Percentiles rank a stretch among this genome's conserved stretches.
Evolutionary conservation across 2,888 invertebrate species (phyloP).

Genomic region (Sarcophaga rosellei): DNA sequence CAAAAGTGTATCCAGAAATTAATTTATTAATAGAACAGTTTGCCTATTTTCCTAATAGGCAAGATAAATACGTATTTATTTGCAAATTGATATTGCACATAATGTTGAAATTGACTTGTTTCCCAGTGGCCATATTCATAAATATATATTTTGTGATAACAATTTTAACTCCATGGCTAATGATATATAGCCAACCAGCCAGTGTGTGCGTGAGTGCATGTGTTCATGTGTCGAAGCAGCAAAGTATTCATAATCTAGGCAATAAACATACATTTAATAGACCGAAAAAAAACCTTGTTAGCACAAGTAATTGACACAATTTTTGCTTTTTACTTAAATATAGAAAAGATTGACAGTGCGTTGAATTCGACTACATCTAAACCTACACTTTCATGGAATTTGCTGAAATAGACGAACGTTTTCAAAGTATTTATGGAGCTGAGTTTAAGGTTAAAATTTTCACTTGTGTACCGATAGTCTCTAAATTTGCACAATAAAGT

Average conservation of each 20-base stretch:
- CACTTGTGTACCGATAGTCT: no score
- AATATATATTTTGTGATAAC: background rate
- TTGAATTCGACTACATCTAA: no score
- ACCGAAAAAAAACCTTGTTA: conserved; percentile 24
- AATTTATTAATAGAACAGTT: background rate
- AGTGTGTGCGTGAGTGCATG: background rate
- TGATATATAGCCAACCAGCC: background rate
- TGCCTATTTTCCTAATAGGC: background rate
- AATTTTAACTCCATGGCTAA: background rate
- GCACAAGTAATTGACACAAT: conserved; percentile 48
- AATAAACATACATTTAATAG: conserved; percentile 31
- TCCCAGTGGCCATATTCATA: conserved; percentile 35
- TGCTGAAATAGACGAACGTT: no score
- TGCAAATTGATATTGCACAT: conserved; percentile 20
- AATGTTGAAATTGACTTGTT: conserved; percentile 45
- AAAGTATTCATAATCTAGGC: background rate
- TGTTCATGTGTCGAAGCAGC: background rate
- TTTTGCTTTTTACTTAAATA: conserved; percentile 26
- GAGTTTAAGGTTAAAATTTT: no score
- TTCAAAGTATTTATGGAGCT: no score
- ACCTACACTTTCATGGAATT: no score
- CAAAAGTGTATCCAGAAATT: no score
- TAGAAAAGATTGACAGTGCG: background rate
- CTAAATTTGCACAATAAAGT: no score
- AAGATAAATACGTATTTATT: conserved; percentile 12